A percentile compares a stretch with the other conserved stretches of the same genome.
Evolutionary conservation across 2,113 vertebrate species (phyloP).

Genomic region (Melanerpes aurifrons): DNA sequence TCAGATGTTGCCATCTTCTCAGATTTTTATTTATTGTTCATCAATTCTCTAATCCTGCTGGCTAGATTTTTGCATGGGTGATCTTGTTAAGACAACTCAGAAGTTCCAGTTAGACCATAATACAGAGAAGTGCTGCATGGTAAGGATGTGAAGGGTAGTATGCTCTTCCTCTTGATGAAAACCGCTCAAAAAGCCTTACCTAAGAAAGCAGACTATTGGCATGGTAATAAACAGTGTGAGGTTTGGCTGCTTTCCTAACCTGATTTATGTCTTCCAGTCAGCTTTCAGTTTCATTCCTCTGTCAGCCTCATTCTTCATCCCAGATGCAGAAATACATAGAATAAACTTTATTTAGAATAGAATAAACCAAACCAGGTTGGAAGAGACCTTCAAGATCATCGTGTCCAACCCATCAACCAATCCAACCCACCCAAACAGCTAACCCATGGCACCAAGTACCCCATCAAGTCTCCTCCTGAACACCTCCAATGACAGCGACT

Average conservation of each 20-base stretch:
- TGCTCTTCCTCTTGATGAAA: constrained; percentile 1
- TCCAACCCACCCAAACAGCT: too few species aligned
- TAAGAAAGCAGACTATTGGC: neutral
- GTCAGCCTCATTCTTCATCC: neutral
- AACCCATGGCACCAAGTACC: too few species aligned
- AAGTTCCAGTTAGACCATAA: neutral
- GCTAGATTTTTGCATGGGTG: neutral
- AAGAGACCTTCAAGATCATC: too few species aligned
- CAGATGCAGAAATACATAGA: neutral
- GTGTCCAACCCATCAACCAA: too few species aligned
- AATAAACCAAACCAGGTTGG: too few species aligned
- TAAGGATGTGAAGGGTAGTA: neutral
- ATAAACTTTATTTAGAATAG: too few species aligned
- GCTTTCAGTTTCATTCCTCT: neutral
- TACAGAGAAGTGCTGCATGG: neutral
- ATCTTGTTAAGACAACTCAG: neutral
- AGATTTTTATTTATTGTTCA: neutral
- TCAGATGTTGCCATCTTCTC: neutral
- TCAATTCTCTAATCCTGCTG: neutral
- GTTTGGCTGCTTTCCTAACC: constrained; percentile 23
- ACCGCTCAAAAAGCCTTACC: constrained; percentile 2
- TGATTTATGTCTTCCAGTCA: constrained; percentile 32
- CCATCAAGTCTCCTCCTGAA: too few species aligned
- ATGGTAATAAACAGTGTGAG: neutral
- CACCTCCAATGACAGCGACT: too few species aligned